Evolutionary conservation across 2,888 invertebrate species (phyloP), one percentile per base, ranked within the genome.

Genomic region (Mallateleia sp.): DNA sequence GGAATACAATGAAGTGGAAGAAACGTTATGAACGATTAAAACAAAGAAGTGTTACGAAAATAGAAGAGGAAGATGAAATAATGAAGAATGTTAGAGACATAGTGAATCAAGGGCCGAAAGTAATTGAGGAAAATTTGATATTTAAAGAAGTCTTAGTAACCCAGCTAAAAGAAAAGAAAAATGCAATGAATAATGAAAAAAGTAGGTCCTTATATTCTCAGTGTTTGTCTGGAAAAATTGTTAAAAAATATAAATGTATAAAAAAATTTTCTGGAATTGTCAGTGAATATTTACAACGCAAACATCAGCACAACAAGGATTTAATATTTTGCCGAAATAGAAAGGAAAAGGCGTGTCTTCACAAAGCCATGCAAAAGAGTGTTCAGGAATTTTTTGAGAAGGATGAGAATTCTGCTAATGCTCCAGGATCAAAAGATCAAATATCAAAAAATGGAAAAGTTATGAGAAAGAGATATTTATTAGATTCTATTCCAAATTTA

Each of bases 391-490:
- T 85, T 71, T 66, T 88, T 1, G 75, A 82, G 52, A 85, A 32
- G 64, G 75, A 88, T 71, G 88, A 82, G 50, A 85, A 88, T 69
- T 85, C 79, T 25, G 38, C 79, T 14, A 54, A 54, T 42, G 80
- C 80, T 62, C 84, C n/a, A n/a, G n/a, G n/a, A n/a, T n/a, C n/a
- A n/a, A n/a, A n/a, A n/a, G n/a, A n/a, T n/a, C n/a, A n/a, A 52
- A 72, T 87, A 20, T 22, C 47, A 11, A 80, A 77, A 71, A 58
- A 45, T 66, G 72, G 77, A 15, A 28, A 45, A 22, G 62, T 54
- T 38, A 71, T 64, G 42, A 47, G 83, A 42, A 87, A 79, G 47
- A 24, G 71, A 64, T 83, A 58, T 79, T 74, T 78, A n/a, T 8
- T 11, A 52, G 82, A 82, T 69, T 60, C 67, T 28, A 20, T 87